These are phyloP conservation scores for human (Homo sapiens) DNA, from an alignment of 2,113 vertebrate genomes.

Conservation along the genomic window GRCh38 chr21:38357501-38358000, in stretches of 20 bases:
- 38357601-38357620: rapidly evolving
- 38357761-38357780: rapidly evolving
- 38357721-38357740: neutral
- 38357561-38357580: neutral
- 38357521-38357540: neutral
- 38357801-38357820: neutral
- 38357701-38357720: neutral
- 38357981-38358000: neutral
- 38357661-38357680: neutral
- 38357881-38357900: neutral
- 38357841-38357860: neutral
- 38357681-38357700: rapidly evolving
- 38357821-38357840: neutral
- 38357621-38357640: rapidly evolving
- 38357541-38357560: neutral
- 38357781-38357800: neutral
- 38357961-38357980: neutral
- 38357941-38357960: neutral
- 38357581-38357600: rapidly evolving
- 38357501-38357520: neutral
- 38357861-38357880: neutral
- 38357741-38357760: neutral
- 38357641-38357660: neutral
- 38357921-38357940: neutral
- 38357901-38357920: too few species aligned